Base-by-base conservation (phyloP, 2,797 vertebrate genomes). In the Dermochelys coriacea region DNA sequence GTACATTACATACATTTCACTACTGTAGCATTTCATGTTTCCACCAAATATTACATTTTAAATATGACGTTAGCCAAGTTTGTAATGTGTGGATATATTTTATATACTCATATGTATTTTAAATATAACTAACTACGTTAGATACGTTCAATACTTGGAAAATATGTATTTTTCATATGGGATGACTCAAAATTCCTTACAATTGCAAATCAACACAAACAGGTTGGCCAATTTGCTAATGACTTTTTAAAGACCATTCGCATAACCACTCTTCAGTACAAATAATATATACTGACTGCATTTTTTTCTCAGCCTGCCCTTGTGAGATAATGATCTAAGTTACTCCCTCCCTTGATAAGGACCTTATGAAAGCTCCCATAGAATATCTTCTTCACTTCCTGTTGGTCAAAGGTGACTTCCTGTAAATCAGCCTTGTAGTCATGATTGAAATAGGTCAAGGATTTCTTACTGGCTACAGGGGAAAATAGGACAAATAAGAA, bases 311-410 rank as follows among this genome's bases (percentile, higher is more conserved):
- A 59, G 49, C 71, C 6, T n/a, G 80, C 57, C 41, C 74, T 77
- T 49, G 23, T 19, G 64, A 88, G 51, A 78, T 6, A 1, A 0
- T 49, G 82, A 94, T 78, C 31, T 79, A 75, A 82, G 5, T 71
- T 92, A 84, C 78, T 91, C 85, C 80, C 84, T 61, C 47, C 85
- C n/a, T 61, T 71, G 86, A 92, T 91, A 95, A 95, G 90, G 93
- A 99, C 99, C 99, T 99, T 99, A 95, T 99, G 99, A 95, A 99
- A 99, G 92, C 99, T 99, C 85, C 99, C 99, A 9, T 99, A 99
- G 98, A 99, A 99, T 50, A 99, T 98, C 94, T 98, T 98, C 97
- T 98, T 99, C 88, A 99, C 99, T 97, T 99, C 98, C 1, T 98
- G 97, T 94, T 99, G 99, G 88, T 99, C 98, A 59, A 99, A 99